Percentiles rank a stretch among this genome's conserved stretches.
Conservation (phyloP, 1,140 invertebrate genomes). For the Harpegnathos saltator region DNA sequence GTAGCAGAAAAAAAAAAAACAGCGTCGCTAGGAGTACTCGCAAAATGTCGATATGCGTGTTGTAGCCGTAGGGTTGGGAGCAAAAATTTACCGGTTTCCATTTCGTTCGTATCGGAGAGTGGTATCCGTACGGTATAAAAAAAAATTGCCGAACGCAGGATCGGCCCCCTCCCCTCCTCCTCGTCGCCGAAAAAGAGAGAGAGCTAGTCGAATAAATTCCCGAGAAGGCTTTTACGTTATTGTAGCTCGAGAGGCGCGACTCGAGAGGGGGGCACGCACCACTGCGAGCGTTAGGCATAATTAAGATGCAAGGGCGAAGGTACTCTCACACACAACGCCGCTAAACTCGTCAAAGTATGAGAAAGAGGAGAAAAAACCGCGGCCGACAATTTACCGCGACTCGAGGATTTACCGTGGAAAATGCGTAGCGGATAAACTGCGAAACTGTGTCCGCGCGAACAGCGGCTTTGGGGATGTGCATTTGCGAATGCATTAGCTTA, state of each 20-base stretch:
- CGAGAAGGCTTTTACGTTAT: constrained; percentile 6
- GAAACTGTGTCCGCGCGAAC: too few species aligned
- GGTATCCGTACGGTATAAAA: background rate
- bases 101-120: background rate
- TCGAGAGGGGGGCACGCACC: background rate
- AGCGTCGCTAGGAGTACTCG: background rate
- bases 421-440: too few species aligned
- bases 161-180: background rate
- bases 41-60: background rate
- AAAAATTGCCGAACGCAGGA: background rate
- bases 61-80: background rate
- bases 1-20: background rate
- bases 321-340: background rate
- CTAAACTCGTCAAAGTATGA: background rate
- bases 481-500: too few species aligned
- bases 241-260: constrained; percentile 14
- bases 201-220: constrained; percentile 12
- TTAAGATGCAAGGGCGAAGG: background rate
- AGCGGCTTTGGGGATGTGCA: too few species aligned
- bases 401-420: background rate
- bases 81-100: constrained; percentile 18
- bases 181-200: background rate
- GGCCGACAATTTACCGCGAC: background rate
- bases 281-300: background rate
- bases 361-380: background rate